Conservation (phyloP, 2,113 vertebrate species). For the Reinhardtius hippoglossoides region DNA sequence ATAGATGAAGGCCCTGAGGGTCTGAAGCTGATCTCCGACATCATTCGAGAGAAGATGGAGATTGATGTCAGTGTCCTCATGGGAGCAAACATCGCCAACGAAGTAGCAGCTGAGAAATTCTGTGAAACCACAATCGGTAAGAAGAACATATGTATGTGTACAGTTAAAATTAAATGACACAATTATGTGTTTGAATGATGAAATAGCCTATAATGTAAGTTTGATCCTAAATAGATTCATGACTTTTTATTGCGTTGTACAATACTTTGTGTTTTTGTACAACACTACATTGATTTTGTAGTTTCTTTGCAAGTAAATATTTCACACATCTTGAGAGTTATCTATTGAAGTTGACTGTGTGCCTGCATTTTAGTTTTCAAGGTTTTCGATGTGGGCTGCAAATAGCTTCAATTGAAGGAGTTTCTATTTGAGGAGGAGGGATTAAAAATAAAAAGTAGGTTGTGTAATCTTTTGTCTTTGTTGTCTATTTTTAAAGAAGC, state of each 20-base stretch:
- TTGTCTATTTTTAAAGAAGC: neutral
- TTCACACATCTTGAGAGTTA: too few species aligned
- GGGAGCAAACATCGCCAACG: slow-evolving; percentile 95
- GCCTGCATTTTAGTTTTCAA: neutral
- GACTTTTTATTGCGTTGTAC: too few species aligned
- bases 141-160: neutral
- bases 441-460: neutral
- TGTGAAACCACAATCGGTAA: slow-evolving; percentile 95
- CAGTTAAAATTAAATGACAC: too few species aligned
- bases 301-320: too few species aligned
- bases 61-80: slow-evolving; percentile 94
- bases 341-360: too few species aligned
- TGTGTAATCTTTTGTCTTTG: neutral
- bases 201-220: too few species aligned
- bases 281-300: too few species aligned
- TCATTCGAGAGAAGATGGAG: slow-evolving; percentile 93
- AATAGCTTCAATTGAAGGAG: neutral
- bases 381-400: neutral
- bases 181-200: too few species aligned
- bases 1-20: slow-evolving; percentile 92
- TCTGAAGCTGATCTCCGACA: slow-evolving; percentile 92
- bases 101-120: slow-evolving; percentile 94
- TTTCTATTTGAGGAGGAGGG: slow-evolving; percentile 4
- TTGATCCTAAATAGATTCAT: too few species aligned
- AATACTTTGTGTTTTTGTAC: too few species aligned